A percentile compares a stretch with the other conserved stretches of the same genome.
phyloP scores from a whole-genome alignment of 1,140 invertebrate species.

The Phortica variegata region DNA sequence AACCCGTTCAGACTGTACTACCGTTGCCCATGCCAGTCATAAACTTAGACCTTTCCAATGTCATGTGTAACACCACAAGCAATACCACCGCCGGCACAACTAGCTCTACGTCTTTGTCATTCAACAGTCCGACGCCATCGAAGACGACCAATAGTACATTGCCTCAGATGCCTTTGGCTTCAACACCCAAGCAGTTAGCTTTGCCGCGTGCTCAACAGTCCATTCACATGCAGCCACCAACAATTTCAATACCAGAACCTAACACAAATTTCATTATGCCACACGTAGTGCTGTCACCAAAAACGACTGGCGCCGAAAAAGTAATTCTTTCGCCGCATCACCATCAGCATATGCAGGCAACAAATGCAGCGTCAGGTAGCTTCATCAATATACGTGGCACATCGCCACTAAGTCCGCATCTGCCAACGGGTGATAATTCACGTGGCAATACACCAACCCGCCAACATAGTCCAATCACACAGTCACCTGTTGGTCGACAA shows the following conservation, averaged over 20 bases:
- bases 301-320: conserved; percentile 31
- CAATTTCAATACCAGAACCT: conserved; percentile 62
- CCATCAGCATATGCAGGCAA: conserved; percentile 22
- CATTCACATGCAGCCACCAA: conserved; percentile 60
- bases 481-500: conserved; percentile 9
- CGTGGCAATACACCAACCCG: conserved; percentile 32
- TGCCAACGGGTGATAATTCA: conserved; percentile 27
- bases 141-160: conserved; percentile 1
- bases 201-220: conserved; percentile 31
- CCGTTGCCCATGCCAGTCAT: conserved; percentile 33
- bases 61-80: conserved; percentile 51
- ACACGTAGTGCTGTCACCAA: conserved; percentile 60
- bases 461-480: conserved; percentile 33
- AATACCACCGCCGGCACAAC: conserved; percentile 15
- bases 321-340: conserved; percentile 25
- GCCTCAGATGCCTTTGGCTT: conserved; percentile 27
- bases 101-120: conserved; percentile 27
- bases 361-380: conserved; percentile 12
- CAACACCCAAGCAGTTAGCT: conserved; percentile 39
- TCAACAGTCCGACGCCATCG: conserved; percentile 31
- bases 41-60: conserved; percentile 40
- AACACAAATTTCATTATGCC: conserved; percentile 60
- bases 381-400: conserved; percentile 38
- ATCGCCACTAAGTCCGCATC: conserved; percentile 42
- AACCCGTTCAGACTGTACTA: conserved; percentile 43